Conservation (phyloP, 1,140 invertebrate species). For the Pogonognathellus flavescens region DNA sequence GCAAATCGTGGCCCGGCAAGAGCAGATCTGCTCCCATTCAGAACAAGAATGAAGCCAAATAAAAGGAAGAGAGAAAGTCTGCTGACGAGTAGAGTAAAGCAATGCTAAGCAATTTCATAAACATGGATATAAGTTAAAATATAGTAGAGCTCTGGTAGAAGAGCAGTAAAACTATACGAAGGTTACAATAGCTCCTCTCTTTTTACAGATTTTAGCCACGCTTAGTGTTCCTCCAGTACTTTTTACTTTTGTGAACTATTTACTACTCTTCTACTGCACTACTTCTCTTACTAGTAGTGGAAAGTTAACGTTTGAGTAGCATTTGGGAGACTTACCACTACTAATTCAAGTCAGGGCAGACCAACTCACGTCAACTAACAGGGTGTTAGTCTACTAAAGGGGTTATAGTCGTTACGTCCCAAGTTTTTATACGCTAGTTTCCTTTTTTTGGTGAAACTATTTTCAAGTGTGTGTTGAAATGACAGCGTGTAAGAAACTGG, state of each 20-base stretch:
- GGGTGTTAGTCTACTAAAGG: neutral
- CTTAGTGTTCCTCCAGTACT: neutral
- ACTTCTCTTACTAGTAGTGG: too few relatives aligned
- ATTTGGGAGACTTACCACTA: neutral
- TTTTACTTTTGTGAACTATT: neutral
- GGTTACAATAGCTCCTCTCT: neutral
- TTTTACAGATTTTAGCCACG: neutral
- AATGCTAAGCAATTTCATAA: conserved; percentile 36
- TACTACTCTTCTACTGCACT: neutral
- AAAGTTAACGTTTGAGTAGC: neutral
- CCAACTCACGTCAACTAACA: neutral
- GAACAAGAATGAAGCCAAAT: conserved; percentile 36
- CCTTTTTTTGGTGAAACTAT: neutral
- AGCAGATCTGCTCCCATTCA: neutral
- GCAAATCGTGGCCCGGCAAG: neutral
- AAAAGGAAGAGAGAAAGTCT: conserved; percentile 25
- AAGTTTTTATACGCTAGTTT: neutral
- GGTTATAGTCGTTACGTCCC: neutral
- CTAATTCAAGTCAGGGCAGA: neutral
- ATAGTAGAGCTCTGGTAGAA: neutral
- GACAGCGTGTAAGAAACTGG: neutral
- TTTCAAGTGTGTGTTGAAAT: neutral
- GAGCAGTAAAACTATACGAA: neutral
- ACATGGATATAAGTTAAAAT: neutral
- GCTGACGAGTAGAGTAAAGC: neutral